These are phyloP conservation scores for Lithodes maja DNA, from an alignment of 2,888 invertebrate species.

Conservation along the genomic window DNA sequence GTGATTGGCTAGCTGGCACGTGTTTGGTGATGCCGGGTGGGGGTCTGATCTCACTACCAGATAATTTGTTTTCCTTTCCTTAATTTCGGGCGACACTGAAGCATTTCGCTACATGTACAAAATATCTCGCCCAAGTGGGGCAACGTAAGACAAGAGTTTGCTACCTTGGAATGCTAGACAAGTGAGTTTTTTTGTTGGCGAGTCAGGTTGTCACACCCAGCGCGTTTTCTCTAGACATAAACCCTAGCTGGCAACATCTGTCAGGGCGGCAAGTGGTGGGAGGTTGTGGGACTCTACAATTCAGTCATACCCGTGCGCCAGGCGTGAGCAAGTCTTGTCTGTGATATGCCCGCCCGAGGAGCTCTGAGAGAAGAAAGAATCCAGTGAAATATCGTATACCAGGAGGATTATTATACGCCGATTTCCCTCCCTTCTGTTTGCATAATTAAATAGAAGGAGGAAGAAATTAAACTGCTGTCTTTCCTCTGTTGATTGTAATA, in stretches of 20 bases:
- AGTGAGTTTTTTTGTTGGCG: not conserved
- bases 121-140: not conserved
- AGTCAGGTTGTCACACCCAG: not conserved
- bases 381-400: not conserved
- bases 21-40: conserved; percentile 16
- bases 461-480: no score
- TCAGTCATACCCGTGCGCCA: conserved; percentile 38
- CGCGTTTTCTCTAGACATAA: not conserved
- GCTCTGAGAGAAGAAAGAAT: not conserved
- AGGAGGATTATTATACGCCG: no score
- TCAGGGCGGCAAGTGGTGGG: conserved; percentile 24
- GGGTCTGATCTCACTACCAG: not conserved
- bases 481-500: no score
- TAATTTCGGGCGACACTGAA: not conserved
- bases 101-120: not conserved
- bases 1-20: conserved; percentile 60
- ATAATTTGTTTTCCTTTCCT: not conserved
- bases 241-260: conserved; percentile 22
- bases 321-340: conserved; percentile 18
- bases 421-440: no score
- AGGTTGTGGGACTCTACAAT: not conserved
- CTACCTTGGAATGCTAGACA: not conserved
- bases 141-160: not conserved
- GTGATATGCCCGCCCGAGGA: not conserved
- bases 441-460: no score